Base-by-base conservation (phyloP, 2,888 invertebrate genomes). In the Metallyticus violacea region DNA sequence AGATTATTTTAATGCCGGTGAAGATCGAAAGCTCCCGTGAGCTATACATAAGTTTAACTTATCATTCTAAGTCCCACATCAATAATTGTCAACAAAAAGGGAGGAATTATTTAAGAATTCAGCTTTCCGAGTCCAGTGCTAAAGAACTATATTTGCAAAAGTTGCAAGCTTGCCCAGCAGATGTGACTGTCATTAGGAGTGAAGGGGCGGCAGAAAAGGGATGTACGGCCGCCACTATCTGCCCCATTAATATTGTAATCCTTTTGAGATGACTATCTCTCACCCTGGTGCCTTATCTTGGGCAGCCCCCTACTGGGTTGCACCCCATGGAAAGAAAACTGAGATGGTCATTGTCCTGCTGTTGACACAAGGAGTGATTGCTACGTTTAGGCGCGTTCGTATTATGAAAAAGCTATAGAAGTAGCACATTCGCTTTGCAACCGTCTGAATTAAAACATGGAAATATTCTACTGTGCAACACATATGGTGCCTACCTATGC, bases 191-290 rank as follows among this genome's bases (percentile, higher is more conserved):
- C 40, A 62, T 62, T 62, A 62, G 40, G 40, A 40, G 40, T 3
- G 40, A 62, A 62, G 22, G 40, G 40, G 40, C 40, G 40, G 22
- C 22, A 62, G 40, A 62, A 62, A 62, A 62, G 40, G 40, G 40
- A 62, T 62, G 40, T 62, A n/a, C n/a, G n/a, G 76, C 86, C 82
- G 29, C 83, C 80, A 77, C 76, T 78, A 82, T 83, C 78, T 62
- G 77, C 86, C 26, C 86, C 85, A 88, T 88, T 88, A 88, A 88
- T 88, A 88, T 88, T 88, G 86, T 88, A 88, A 88, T 88, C 86
- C 87, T 88, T 87, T 62, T 62, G 40, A 62, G 40, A 62, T 62
- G 40, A 22, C 40, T 62, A 62, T 62, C 40, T 62, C 40, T 62
- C 40, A 62, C 40, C 40, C 40, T 15, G 40, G 40, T 62, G 40